Conservation (phyloP, 1,140 invertebrate genomes). For the Philotrypesis tridentata region DNA sequence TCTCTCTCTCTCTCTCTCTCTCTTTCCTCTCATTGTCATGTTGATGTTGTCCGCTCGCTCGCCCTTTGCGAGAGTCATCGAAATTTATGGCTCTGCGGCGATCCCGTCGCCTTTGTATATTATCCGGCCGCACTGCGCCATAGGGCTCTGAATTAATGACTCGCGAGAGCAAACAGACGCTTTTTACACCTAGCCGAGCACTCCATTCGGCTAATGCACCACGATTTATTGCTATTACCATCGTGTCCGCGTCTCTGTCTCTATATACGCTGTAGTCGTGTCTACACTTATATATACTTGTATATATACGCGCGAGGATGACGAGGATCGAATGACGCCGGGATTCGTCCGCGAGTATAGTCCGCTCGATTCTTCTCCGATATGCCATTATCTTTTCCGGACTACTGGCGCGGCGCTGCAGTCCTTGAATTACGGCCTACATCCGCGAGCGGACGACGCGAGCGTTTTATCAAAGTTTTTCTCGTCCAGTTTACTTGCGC, state of each 20-base stretch:
- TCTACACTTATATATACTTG: no score
- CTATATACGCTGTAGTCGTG: no score
- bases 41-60: constrained; percentile 23
- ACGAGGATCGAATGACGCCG: not conserved
- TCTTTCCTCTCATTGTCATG: constrained; percentile 51
- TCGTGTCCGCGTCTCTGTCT: no score
- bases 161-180: not conserved
- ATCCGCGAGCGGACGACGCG: no score
- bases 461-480: no score
- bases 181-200: constrained; percentile 10
- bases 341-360: not conserved
- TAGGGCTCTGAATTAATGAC: constrained; percentile 42
- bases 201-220: not conserved
- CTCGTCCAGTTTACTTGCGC: no score
- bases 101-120: not conserved
- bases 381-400: no score
- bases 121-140: constrained; percentile 7
- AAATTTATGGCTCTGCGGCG: constrained; percentile 43
- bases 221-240: not conserved
- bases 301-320: no score
- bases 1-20: constrained; percentile 62
- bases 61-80: constrained; percentile 40
- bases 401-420: no score
- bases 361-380: no score
- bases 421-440: no score